phyloP scores from a whole-genome alignment of 2,888 invertebrate genomes.

The Netelia inedita region DNA sequence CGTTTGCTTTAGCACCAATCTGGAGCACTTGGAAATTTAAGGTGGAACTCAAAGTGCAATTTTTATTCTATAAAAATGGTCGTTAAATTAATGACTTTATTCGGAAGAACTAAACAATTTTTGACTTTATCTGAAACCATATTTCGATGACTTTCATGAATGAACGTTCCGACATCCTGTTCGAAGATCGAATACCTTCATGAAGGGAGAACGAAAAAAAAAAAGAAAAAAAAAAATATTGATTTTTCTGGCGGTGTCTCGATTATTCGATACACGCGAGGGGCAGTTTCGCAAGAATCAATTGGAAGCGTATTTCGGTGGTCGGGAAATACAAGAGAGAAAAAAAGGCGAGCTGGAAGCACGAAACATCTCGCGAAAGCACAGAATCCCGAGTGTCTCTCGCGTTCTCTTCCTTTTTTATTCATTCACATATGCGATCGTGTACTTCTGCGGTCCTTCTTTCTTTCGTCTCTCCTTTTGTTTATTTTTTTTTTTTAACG shows the following conservation, averaged over 20 bases:
- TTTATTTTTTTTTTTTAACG: conserved; percentile 44
- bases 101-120: too few relatives aligned
- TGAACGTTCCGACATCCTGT: neutral
- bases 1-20: too few relatives aligned
- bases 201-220: neutral
- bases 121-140: too few relatives aligned
- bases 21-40: too few relatives aligned
- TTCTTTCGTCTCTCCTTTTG: conserved; percentile 27
- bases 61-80: too few relatives aligned
- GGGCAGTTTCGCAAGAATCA: neutral
- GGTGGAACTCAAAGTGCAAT: too few relatives aligned
- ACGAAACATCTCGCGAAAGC: conserved; percentile 45
- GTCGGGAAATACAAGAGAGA: conserved; percentile 3
- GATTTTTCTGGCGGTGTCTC: conserved; percentile 27
- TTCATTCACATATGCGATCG: conserved; percentile 65
- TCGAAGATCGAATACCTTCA: neutral
- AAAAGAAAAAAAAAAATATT: neutral
- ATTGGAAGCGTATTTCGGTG: neutral
- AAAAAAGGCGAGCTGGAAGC: conserved; percentile 9
- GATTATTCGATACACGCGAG: neutral
- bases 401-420: conserved; percentile 40
- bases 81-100: too few relatives aligned
- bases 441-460: conserved; percentile 40
- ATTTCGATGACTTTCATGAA: neutral
- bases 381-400: conserved; percentile 43